A percentile compares a stretch with the other conserved stretches of the same genome.
phyloP scores from a whole-genome alignment of 1,140 invertebrate genomes.

The Solenopsis invicta region DNA sequence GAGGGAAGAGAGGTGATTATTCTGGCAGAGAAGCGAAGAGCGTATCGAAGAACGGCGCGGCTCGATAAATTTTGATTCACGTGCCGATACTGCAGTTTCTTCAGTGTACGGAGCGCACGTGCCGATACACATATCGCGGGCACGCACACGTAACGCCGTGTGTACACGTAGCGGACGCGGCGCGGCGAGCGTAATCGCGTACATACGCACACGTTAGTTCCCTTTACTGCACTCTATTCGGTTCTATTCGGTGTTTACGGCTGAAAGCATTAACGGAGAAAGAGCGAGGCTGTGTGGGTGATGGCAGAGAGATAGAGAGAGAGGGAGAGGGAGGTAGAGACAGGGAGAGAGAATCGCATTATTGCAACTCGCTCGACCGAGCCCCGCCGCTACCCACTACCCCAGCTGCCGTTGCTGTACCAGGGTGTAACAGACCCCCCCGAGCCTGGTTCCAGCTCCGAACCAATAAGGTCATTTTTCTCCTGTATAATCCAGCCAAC shows the following conservation, averaged over 20 bases:
- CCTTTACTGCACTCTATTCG: constrained; percentile 81
- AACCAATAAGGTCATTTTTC: constrained; percentile 82
- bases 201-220: constrained; percentile 72
- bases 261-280: constrained; percentile 80
- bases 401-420: constrained; percentile 73
- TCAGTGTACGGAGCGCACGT: constrained; percentile 43
- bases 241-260: constrained; percentile 82
- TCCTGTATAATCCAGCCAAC: constrained; percentile 78
- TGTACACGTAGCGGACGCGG: neutral
- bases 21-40: constrained; percentile 7
- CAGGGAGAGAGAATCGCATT: constrained; percentile 76
- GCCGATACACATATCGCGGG: constrained; percentile 45
- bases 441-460: constrained; percentile 72
- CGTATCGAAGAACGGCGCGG: constrained; percentile 26
- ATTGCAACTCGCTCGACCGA: constrained; percentile 76
- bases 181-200: constrained; percentile 73
- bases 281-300: constrained; percentile 64
- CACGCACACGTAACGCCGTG: constrained; percentile 53
- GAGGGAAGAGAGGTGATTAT: neutral
- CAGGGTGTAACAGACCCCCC: constrained; percentile 74
- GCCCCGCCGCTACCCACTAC: constrained; percentile 54
- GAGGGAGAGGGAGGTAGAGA: constrained; percentile 21
- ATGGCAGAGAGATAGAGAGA: constrained; percentile 29
- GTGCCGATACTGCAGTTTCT: constrained; percentile 55
- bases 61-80: constrained; percentile 52